phyloP scores from a whole-genome alignment of 2,113 vertebrate species.

The Acrocephalus kingi region DNA sequence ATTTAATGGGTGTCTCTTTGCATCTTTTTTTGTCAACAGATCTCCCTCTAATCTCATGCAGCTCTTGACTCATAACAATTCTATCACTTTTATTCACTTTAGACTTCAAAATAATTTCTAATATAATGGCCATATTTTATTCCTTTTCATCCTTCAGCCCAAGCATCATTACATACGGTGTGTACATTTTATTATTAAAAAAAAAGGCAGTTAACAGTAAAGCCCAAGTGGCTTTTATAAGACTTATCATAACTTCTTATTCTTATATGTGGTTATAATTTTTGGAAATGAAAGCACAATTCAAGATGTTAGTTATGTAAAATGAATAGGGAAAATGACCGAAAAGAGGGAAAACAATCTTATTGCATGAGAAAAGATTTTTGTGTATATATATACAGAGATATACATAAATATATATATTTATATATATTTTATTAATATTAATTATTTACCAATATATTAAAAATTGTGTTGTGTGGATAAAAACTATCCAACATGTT shows the following conservation, averaged over 20 bases:
- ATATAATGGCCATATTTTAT: neutral
- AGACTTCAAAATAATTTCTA: neutral
- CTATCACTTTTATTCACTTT: neutral
- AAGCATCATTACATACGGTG: neutral
- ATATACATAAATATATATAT: neutral
- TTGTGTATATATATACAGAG: fast-evolving
- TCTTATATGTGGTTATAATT: neutral
- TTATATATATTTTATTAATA: too few species aligned
- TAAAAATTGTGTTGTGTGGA: neutral
- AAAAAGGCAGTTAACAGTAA: neutral
- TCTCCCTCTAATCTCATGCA: neutral
- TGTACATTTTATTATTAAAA: neutral
- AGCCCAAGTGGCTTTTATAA: neutral
- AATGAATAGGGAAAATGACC: neutral
- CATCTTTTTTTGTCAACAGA: neutral
- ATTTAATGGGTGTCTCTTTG: neutral
- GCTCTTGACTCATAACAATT: neutral
- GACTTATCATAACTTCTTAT: neutral
- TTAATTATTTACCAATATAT: too few species aligned
- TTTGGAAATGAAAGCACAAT: neutral
- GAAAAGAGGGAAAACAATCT: neutral
- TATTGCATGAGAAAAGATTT: neutral
- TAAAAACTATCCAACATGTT: neutral
- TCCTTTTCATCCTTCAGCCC: neutral
- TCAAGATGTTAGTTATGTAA: neutral